Percentiles rank a stretch among this genome's conserved stretches.
Evolutionary conservation across 2,888 invertebrate genomes (phyloP).

Genomic region (Anaspis maculata): DNA sequence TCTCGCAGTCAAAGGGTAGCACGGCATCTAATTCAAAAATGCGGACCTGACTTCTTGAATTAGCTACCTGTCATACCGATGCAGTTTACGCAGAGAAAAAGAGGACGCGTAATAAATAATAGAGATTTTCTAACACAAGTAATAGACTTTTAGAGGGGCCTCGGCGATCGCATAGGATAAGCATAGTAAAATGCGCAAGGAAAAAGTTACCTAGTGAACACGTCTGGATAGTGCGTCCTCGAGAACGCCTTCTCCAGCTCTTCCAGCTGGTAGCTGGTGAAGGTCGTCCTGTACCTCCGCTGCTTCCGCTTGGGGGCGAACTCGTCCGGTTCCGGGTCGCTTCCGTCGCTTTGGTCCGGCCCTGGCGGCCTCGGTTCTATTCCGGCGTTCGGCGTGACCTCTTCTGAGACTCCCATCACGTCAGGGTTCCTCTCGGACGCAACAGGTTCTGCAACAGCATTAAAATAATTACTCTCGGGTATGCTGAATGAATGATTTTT

Average conservation of each 20-base stretch:
- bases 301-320: constrained; percentile 85
- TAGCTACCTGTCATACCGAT: too few species aligned
- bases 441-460: constrained; percentile 36
- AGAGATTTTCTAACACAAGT: too few species aligned
- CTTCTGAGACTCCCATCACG: constrained; percentile 41
- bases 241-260: constrained; percentile 96
- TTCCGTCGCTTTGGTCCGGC: constrained; percentile 47
- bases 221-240: constrained; percentile 95
- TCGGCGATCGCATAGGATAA: too few species aligned
- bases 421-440: constrained; percentile 35
- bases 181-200: too few species aligned
- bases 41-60: too few species aligned
- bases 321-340: constrained; percentile 58
- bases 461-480: too few species aligned
- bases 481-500: constrained; percentile 1
- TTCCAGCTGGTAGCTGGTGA: constrained; percentile 90
- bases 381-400: constrained; percentile 32
- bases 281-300: constrained; percentile 85
- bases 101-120: too few species aligned
- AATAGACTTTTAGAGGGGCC: too few species aligned
- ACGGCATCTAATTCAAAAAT: too few species aligned
- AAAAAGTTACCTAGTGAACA: constrained; percentile 85
- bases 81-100: too few species aligned
- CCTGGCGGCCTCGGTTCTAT: constrained; percentile 24
- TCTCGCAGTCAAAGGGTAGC: too few species aligned